A percentile compares a stretch with the other conserved stretches of the same genome.
These are phyloP conservation scores for Sinonovacula constricta DNA, from an alignment of 1,140 invertebrate species.

Conservation along the genomic window DNA sequence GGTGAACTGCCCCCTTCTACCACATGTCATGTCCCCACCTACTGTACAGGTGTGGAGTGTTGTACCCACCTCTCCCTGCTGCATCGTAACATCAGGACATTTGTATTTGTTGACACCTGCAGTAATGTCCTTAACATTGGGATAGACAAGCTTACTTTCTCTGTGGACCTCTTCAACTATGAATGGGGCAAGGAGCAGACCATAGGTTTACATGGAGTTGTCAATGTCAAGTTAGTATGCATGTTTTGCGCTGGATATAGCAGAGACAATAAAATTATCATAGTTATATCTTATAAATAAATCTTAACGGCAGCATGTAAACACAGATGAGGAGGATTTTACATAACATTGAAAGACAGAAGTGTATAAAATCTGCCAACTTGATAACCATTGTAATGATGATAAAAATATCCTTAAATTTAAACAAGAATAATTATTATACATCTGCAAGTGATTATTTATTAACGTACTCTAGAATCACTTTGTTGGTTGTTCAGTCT, in stretches of 20 bases:
- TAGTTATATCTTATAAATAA: too few relatives aligned
- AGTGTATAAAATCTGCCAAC: too few relatives aligned
- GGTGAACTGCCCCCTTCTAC: constrained; percentile 6
- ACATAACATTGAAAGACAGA: too few relatives aligned
- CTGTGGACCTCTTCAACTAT: constrained; percentile 20
- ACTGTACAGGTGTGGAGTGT: constrained; percentile 45
- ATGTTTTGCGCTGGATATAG: background rate
- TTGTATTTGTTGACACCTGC: constrained; percentile 37
- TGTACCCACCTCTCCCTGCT: constrained; percentile 31
- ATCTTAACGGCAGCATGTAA: too few relatives aligned
- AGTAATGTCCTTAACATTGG: constrained; percentile 28
- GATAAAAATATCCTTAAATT: too few relatives aligned
- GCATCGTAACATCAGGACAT: constrained; percentile 21
- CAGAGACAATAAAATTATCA: too few relatives aligned
- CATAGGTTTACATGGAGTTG: constrained; percentile 22
- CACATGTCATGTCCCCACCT: constrained; percentile 23
- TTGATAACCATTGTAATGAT: too few relatives aligned
- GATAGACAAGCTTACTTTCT: constrained; percentile 49
- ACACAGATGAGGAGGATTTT: too few relatives aligned
- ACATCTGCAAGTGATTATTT: too few relatives aligned
- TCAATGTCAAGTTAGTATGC: constrained; percentile 24
- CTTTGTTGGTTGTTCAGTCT: too few relatives aligned
- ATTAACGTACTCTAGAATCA: too few relatives aligned
- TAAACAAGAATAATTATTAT: too few relatives aligned
- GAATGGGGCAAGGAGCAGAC: constrained; percentile 42